Evolutionary conservation across 2,888 invertebrate species (phyloP), one percentile per base, ranked within the genome.

Genomic region (Nysson spinosus): DNA sequence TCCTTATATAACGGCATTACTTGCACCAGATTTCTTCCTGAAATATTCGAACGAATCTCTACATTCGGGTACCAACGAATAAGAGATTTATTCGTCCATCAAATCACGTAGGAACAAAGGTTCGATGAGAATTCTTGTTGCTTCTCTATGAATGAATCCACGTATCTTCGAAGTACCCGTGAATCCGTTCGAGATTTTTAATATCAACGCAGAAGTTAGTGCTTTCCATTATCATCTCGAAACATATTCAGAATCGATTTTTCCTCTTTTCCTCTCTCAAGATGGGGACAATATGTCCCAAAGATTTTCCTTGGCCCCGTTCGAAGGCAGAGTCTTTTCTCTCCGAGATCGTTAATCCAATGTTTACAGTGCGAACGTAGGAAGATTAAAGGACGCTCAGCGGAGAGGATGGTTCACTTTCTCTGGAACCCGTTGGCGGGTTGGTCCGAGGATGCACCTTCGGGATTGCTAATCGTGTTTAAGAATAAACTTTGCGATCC

Each of bases 391-490:
- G 74, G 39, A 30, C 11, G 51, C 50, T 56, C 35, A 30, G 5
- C 28, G 17, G 19, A n/a, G 14, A 52, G 50, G 52, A 49, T 62
- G 39, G 35, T 47, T 62, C 47, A 30, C 58, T 69, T 60, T 37
- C 63, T 40, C 42, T 28, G 16, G 5, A 16, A 19, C 14, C 28
- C 26, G 2, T 12, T 4, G 11, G 22, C 4, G 17, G 37, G 16
- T 4, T 17, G 16, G 37, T 17, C 24, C 3, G 34, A 32, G 65
- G n/a, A n/a, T n/a, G n/a, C n/a, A n/a, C 54, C 65, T 57, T 55
- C 56, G 68, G 58, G 72, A 74, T 69, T 55, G 75, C 63, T 75
- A 75, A 75, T 75, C 75, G 75, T 60, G 75, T 75, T 75, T 75
- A 75, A 75, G 75, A 75, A 75, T 75, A 75, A 75, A 75, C 70